These are phyloP conservation scores for Tipula confusa DNA, from an alignment of 2,888 invertebrate genomes.

Conservation along the genomic window DNA sequence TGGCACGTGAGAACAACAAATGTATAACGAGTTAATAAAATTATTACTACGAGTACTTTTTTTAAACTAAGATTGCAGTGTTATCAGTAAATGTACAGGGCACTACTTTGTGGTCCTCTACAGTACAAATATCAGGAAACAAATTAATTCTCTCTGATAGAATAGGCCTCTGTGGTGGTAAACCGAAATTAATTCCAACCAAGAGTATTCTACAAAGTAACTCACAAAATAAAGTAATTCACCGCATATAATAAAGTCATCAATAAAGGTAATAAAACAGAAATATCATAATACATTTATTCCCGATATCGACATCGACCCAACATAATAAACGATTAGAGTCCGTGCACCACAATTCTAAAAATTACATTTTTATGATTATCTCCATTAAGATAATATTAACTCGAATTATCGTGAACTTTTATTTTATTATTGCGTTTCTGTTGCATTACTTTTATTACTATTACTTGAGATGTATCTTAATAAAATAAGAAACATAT, in stretches of 20 bases:
- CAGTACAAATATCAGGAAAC: too few relatives aligned
- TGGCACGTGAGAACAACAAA: too few relatives aligned
- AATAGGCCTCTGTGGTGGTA: too few relatives aligned
- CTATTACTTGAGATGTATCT: not conserved
- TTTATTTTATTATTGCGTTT: not conserved
- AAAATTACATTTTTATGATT: conserved; percentile 25
- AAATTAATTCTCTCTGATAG: too few relatives aligned
- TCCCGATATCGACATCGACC: not conserved
- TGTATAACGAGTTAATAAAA: too few relatives aligned
- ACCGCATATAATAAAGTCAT: not conserved
- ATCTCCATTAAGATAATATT: conserved; percentile 12
- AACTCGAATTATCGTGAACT: not conserved
- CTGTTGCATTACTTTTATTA: not conserved
- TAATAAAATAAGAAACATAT: not conserved
- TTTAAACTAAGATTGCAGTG: too few relatives aligned
- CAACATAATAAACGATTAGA: not conserved
- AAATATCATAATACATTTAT: not conserved
- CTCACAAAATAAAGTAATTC: too few relatives aligned
- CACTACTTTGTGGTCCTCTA: too few relatives aligned
- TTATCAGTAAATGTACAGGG: too few relatives aligned
- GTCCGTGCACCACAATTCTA: not conserved
- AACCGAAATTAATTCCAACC: too few relatives aligned
- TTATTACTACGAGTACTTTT: too few relatives aligned
- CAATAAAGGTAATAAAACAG: not conserved
- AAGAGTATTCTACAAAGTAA: too few relatives aligned